Evolutionary conservation across 2,113 vertebrate species (phyloP).

Genomic region (Coregonus clupeaformis): DNA sequence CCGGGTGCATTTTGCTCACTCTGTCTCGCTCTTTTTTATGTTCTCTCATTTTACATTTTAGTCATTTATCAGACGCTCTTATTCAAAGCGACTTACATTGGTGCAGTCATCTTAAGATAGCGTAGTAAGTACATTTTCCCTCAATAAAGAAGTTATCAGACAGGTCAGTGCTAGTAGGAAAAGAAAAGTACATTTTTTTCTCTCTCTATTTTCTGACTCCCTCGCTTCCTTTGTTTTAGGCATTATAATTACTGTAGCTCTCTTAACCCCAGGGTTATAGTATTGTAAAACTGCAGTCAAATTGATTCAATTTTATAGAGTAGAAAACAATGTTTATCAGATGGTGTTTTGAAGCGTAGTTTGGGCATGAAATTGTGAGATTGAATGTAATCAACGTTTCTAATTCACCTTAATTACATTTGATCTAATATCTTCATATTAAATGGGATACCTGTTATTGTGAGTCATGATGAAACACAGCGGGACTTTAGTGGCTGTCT

Average conservation of each 20-base stretch:
- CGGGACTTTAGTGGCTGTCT: slow-evolving; percentile 18
- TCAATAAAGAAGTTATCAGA: no score
- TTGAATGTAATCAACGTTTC: slow-evolving; percentile 64
- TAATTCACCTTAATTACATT: slow-evolving; percentile 66
- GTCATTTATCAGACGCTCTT: no score
- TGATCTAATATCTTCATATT: slow-evolving; percentile 68
- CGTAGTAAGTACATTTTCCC: no score
- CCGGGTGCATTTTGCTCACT: background rate
- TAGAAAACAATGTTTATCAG: background rate
- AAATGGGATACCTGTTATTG: slow-evolving; percentile 64
- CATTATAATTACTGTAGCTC: background rate
- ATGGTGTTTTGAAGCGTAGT: slow-evolving; percentile 8
- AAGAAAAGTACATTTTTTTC: no score
- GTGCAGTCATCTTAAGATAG: no score
- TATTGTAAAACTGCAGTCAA: no score
- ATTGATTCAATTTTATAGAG: background rate
- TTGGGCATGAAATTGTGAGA: slow-evolving; percentile 53
- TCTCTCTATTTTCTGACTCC: background rate
- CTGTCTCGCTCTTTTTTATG: no score
- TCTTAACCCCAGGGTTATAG: no score
- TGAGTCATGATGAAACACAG: slow-evolving; percentile 58
- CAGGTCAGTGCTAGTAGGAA: no score
- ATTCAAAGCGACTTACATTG: no score
- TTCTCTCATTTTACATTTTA: no score
- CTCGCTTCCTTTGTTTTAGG: background rate